phyloP scores from a whole-genome alignment of 2,113 vertebrate species.

The Struthidea cinerea region DNA sequence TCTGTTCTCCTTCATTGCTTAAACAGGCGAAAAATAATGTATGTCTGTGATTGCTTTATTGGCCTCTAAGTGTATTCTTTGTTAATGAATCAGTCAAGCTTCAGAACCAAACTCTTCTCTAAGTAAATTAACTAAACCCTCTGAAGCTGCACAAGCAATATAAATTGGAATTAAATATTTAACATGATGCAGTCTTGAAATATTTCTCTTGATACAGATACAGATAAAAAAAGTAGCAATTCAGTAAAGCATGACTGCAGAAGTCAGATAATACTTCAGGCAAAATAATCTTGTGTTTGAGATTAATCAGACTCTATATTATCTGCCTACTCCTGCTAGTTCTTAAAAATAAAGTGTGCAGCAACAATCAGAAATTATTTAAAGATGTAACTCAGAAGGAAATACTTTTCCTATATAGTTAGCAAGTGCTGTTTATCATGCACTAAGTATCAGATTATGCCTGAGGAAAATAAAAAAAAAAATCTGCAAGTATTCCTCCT shows the following conservation, averaged over 20 bases:
- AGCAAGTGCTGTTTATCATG: background rate
- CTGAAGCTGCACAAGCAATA: background rate
- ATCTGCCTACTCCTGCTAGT: background rate
- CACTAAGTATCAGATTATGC: background rate
- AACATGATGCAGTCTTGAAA: background rate
- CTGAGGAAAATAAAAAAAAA: background rate
- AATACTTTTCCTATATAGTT: background rate
- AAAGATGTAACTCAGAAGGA: background rate
- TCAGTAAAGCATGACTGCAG: background rate
- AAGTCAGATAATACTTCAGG: background rate
- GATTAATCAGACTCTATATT: background rate
- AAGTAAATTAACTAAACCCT: background rate
- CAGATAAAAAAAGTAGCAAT: background rate
- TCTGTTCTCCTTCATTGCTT: background rate
- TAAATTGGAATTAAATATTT: background rate
- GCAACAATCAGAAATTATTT: background rate
- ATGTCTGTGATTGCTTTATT: background rate
- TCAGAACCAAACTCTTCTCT: background rate
- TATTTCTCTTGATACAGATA: background rate
- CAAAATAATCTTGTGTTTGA: background rate
- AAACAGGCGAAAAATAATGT: background rate
- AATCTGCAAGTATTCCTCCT: background rate
- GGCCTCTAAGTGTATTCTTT: background rate
- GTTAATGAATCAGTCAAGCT: background rate
- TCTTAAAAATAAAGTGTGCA: background rate